Evolutionary conservation across 2,888 invertebrate species (phyloP).

Genomic region (Zaprionus lineosus): DNA sequence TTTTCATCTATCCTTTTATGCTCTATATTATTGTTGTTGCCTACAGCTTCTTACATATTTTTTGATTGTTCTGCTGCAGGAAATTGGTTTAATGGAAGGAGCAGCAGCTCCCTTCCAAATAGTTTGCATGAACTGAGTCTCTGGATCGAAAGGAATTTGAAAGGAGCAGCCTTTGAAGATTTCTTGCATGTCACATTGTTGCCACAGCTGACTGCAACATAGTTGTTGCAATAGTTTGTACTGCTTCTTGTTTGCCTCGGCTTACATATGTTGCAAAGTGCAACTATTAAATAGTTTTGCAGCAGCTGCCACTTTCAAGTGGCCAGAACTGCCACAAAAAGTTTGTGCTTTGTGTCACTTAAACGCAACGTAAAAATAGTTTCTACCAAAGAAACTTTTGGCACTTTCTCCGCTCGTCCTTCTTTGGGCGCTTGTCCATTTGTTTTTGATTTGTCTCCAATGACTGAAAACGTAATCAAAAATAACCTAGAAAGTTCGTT

Average conservation of each 20-base stretch:
- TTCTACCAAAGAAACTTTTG: constrained; percentile 27
- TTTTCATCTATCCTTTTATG: constrained; percentile 30
- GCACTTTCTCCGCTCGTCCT: constrained; percentile 6
- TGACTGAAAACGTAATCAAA: too few relatives aligned
- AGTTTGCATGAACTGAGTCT: constrained; percentile 47
- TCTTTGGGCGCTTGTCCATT: not conserved
- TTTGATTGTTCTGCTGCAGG: constrained; percentile 36
- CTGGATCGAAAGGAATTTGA: constrained; percentile 66
- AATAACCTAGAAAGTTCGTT: too few relatives aligned
- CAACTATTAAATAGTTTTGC: constrained; percentile 73
- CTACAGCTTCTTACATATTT: constrained; percentile 12
- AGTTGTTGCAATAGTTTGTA: constrained; percentile 42
- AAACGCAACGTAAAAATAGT: constrained; percentile 41
- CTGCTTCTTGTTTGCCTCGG: constrained; percentile 41
- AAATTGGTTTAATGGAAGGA: constrained; percentile 29
- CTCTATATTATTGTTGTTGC: not conserved
- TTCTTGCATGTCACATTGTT: constrained; percentile 76
- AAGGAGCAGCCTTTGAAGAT: too few relatives aligned
- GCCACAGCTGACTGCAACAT: constrained; percentile 54
- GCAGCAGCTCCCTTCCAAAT: constrained; percentile 28
- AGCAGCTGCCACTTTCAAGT: constrained; percentile 62
- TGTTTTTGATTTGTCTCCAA: too few relatives aligned
- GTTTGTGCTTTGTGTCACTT: constrained; percentile 58
- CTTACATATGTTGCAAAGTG: constrained; percentile 70
- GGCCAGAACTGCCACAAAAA: constrained; percentile 44